phyloP scores from a whole-genome alignment of 2,113 vertebrate species.

The Salvelinus sp. region DNA sequence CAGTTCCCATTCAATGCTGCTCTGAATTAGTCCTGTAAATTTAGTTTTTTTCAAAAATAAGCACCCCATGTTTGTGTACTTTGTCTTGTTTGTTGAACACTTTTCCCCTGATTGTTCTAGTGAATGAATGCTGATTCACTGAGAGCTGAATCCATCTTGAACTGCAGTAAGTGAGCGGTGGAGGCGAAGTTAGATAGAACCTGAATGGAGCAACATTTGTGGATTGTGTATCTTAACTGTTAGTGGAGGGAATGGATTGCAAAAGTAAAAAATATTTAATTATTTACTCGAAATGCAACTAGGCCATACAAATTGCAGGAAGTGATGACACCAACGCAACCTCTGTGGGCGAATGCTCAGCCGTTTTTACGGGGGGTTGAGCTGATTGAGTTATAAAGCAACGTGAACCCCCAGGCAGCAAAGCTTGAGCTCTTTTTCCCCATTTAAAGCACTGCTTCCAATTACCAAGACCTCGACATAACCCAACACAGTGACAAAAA shows the following conservation, averaged over 20 bases:
- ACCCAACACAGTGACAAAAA: not conserved
- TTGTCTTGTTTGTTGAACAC: constrained; percentile 16
- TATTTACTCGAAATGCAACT: not conserved
- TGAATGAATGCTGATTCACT: not conserved
- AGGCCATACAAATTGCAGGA: not conserved
- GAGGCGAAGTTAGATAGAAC: not conserved
- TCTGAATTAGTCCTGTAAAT: too few relatives aligned
- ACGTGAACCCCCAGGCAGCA: not conserved
- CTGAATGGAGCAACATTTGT: not conserved
- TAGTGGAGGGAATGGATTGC: not conserved
- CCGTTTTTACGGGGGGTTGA: not conserved
- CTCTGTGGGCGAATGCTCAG: not conserved
- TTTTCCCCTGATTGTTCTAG: constrained; percentile 22
- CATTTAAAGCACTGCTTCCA: not conserved
- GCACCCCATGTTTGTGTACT: not conserved
- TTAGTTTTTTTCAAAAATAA: too few relatives aligned
- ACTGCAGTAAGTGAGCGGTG: not conserved
- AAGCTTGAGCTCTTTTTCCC: not conserved
- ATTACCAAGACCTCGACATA: not conserved
- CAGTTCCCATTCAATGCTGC: too few relatives aligned
- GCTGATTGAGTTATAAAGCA: not conserved
- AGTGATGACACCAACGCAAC: not conserved
- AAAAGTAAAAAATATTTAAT: not conserved
- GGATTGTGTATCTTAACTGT: not conserved
- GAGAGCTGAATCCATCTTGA: too few relatives aligned